phyloP scores from a whole-genome alignment of 2,888 invertebrate genomes.

The Poecilobothrus nobilitatus region DNA sequence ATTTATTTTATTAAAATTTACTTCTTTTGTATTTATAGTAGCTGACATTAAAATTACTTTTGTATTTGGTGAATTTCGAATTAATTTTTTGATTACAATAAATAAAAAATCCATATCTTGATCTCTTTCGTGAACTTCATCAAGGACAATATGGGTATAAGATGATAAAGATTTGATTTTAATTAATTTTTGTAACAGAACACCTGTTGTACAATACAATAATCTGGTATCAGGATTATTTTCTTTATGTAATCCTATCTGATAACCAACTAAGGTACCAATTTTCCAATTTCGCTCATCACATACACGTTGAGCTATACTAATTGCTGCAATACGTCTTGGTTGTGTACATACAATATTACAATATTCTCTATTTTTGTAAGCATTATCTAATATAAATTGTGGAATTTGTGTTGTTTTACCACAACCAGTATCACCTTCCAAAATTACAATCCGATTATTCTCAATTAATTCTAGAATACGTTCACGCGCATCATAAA shows the following conservation, averaged over 20 bases:
- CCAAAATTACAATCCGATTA: conserved; percentile 66
- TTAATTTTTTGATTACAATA: conserved; percentile 68
- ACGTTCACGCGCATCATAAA: conserved; percentile 42
- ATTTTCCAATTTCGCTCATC: conserved; percentile 73
- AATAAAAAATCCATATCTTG: conserved; percentile 87
- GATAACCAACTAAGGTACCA: conserved; percentile 80
- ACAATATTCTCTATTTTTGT: conserved; percentile 55
- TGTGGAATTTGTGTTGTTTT: conserved; percentile 89
- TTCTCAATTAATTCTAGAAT: conserved; percentile 56
- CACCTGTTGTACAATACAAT: conserved; percentile 81
- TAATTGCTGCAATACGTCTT: conserved; percentile 84
- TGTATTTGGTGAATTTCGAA: conserved; percentile 53
- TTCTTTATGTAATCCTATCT: conserved; percentile 44
- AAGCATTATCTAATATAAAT: conserved; percentile 76
- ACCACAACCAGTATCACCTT: conserved; percentile 93
- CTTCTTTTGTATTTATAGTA: conserved; percentile 63
- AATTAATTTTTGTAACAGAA: conserved; percentile 70
- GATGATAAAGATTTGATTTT: conserved; percentile 58
- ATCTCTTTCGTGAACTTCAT: conserved; percentile 90
- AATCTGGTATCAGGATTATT: conserved; percentile 55
- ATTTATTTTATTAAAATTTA: conserved; percentile 15
- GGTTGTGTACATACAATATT: conserved; percentile 92
- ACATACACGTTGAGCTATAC: conserved; percentile 76
- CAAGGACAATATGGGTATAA: conserved; percentile 83
- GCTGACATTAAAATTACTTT: conserved; percentile 90